Evolutionary conservation across 2,797 vertebrate species (phyloP), one percentile per base, ranked within the genome.

Genomic region (Champsocephalus esox): DNA sequence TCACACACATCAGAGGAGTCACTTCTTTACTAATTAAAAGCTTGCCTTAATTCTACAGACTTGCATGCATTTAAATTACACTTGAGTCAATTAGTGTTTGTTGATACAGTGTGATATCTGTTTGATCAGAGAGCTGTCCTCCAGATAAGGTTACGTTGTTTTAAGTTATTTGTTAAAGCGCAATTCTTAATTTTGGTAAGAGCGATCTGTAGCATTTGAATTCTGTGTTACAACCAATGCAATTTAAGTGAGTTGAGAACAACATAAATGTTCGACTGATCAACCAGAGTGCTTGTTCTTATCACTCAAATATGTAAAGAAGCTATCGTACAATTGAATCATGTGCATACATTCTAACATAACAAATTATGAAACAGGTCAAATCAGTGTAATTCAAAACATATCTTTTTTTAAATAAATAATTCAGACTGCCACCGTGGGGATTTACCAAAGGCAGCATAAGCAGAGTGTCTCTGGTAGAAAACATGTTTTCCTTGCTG

Each of bases 11-110:
- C 82, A 84, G 86, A 88, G 80, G 65, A 84, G 80, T 66, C 73
- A 63, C 70, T 82, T 85, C 77, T 85, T 87, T 75, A 77, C 83
- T 88, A 91, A 92, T 94, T 94, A 90, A 91, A 89, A 83, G 55
- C 82, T 77, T 51, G 81, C 85, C 86, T 89, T 81, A 87, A 86
- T 87, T 91, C 73, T 80, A 78, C 63, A 82, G 38, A 88, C 91
- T 91, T 91, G 89, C 90, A 91, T 89, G 62, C 65, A 54, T 89
- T 88, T 92, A 85, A 87, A 87, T 87, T 84, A 77, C 83, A 84
- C 51, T 76, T 61, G 52, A 88, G 85, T 87, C 75, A 68, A 73
- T 87, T 88, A 82, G 84, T 89, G 82, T 82, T 82, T 92, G 89
- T 93, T 89, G 88, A 92, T 83, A 83, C 62, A 86, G 70, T 55